These are phyloP conservation scores for Smithornis capensis DNA, from an alignment of 2,113 vertebrate species.

Conservation along the genomic window DNA sequence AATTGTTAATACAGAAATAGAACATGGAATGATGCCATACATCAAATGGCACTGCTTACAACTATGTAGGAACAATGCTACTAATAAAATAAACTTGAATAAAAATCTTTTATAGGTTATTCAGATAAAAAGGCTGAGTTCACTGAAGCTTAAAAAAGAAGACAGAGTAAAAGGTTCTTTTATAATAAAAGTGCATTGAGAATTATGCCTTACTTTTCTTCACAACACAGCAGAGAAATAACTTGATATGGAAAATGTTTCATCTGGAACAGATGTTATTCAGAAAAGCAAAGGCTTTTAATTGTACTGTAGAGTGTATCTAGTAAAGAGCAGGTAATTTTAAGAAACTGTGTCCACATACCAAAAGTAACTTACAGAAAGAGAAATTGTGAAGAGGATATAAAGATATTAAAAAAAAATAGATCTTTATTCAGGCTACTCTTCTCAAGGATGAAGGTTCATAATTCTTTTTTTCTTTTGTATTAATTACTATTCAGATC, in stretches of 20 bases:
- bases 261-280: background rate
- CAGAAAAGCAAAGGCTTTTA: conserved; percentile 7
- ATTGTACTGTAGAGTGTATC: background rate
- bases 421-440: background rate
- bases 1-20: conserved; percentile 18
- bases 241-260: background rate
- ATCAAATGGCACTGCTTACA: conserved; percentile 5
- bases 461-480: background rate
- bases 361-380: background rate
- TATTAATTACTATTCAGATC: background rate
- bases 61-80: conserved; percentile 3
- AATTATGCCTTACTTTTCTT: background rate
- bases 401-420: background rate
- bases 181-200: background rate
- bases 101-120: background rate
- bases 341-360: background rate
- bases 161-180: background rate
- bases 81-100: conserved; percentile 51
- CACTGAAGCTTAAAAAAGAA: background rate
- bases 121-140: conserved; percentile 13
- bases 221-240: background rate
- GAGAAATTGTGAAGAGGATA: background rate
- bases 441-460: background rate
- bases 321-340: background rate
- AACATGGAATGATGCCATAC: background rate